Evolutionary conservation across 2,113 vertebrate species (phyloP), one percentile per base, ranked within the genome.

Genomic region (Delphinus delphis): DNA sequence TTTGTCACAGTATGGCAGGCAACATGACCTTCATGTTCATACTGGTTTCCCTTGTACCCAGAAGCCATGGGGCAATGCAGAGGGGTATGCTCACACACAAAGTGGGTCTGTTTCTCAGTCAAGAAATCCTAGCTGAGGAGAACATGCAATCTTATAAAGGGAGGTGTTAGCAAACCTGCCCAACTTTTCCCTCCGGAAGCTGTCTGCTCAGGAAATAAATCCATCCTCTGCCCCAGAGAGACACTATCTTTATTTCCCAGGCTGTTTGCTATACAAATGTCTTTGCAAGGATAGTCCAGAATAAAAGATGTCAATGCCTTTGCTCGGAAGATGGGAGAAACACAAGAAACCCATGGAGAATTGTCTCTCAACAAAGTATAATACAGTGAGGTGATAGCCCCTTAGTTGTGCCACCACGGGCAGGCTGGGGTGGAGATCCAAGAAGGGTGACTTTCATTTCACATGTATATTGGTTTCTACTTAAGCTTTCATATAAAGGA

Each of bases 401-500:
- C 31, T 73, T 14, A 15, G 47, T 67, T 36, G 21, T 73, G 41
- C 18, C 4, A 13, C 2, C 9, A 1, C 55, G 20, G 87, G 8
- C 33, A 71, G 76, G 47, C 26, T 14, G 28, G 63, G 55, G 67
- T 85, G 47, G 28, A 38, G 38, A 68, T 20, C 33, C 65, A 81
- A 77, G 53, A 82, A 15, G 7, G 4, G 28, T 60, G 18, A 33
- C 58, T 90, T 83, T 28, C 31, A 21, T 20, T 81, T 90, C 21
- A 12, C 79, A 44, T 47, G 71, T 70, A 53, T 17, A 14, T 5
- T 70, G 12, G 31, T 65, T 81, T 92, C 33, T 58, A 2, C 8
- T 8, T 74, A 58, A 92, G 76, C 28, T 77, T 91, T 94, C 38
- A 63, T n/a, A 71, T 79, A 90, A 41, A 88, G 93, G 80, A 73